These are phyloP conservation scores for Temnothorax rugatulus DNA, from an alignment of 2,888 invertebrate species.

Conservation along the genomic window DNA sequence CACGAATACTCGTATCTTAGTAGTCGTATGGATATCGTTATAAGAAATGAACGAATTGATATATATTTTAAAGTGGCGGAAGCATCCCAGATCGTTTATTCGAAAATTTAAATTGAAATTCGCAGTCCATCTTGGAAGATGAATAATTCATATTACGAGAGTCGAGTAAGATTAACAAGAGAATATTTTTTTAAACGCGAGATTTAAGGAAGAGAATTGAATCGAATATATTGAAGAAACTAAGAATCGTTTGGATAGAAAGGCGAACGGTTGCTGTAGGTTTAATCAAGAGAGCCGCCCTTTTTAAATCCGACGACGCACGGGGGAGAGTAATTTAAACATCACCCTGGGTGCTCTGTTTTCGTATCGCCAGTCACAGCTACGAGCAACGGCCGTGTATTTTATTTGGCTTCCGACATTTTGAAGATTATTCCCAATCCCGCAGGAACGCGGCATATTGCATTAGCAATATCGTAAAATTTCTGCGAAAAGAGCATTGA, in stretches of 20 bases:
- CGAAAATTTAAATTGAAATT: slow-evolving; percentile 3
- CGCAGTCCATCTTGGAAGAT: background rate
- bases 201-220: background rate
- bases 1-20: background rate
- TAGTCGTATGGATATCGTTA: background rate
- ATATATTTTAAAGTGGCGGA: background rate
- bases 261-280: background rate
- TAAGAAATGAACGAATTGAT: slow-evolving; percentile 15
- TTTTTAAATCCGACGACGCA: background rate
- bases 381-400: slow-evolving; percentile 3
- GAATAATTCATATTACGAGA: slow-evolving; percentile 7
- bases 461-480: background rate
- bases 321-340: slow-evolving; percentile 38
- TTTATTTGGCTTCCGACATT: background rate
- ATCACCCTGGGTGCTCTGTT: slow-evolving; percentile 10
- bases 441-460: background rate
- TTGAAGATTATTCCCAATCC: background rate
- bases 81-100: background rate
- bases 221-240: background rate
- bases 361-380: background rate
- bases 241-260: background rate
- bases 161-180: background rate
- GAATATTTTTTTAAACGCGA: background rate
- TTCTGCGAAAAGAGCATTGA: background rate
- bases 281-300: background rate